Percentiles rank a stretch among this genome's conserved stretches.
These are phyloP conservation scores for Tenodera sinensis DNA, from an alignment of 2,888 invertebrate genomes.

Conservation along the genomic window DNA sequence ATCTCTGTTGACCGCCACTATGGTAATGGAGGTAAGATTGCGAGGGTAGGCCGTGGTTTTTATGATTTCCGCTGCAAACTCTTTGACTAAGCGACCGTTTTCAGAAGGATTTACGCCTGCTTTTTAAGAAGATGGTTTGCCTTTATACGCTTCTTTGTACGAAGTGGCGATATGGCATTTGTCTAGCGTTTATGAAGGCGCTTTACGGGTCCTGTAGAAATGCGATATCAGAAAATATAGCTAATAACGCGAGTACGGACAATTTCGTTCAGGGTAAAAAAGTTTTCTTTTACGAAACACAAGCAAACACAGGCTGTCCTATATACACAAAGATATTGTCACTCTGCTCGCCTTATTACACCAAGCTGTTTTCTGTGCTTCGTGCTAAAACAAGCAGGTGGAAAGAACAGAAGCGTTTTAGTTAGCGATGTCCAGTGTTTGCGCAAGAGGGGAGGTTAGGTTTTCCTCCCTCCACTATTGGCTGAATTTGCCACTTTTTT, in stretches of 20 bases:
- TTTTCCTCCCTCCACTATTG: no score
- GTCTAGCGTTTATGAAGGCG: background rate
- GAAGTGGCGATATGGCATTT: background rate
- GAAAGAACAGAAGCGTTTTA: no score
- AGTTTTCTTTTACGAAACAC: background rate
- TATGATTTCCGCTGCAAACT: background rate
- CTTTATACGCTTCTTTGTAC: background rate
- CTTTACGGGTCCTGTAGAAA: background rate
- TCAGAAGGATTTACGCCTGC: background rate
- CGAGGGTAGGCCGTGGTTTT: background rate
- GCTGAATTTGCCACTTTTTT: no score
- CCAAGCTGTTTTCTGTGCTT: no score
- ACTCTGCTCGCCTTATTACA: background rate
- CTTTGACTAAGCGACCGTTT: background rate
- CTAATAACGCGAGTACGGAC: background rate
- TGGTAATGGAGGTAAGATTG: background rate
- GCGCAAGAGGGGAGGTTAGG: no score
- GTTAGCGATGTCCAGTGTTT: no score
- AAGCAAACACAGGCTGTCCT: background rate
- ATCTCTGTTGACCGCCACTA: background rate
- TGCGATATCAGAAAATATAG: background rate
- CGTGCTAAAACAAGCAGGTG: no score
- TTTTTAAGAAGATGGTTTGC: background rate
- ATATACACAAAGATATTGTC: background rate
- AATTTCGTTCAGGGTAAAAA: background rate